Base-by-base conservation (phyloP, 53 echinoderm and acorn worm species). In the Luidia sarsii region DNA sequence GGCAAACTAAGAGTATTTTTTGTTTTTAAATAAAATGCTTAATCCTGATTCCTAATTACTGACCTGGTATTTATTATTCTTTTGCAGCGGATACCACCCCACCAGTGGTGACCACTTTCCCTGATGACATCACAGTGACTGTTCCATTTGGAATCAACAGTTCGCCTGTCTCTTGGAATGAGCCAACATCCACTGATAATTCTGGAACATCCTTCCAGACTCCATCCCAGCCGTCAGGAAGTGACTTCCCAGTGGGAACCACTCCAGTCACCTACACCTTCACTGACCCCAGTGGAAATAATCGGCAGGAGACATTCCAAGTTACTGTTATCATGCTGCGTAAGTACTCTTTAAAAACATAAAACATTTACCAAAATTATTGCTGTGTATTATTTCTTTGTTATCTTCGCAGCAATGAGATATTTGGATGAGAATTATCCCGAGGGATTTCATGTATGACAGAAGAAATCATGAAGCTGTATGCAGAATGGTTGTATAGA, bases 181-280 rank as follows among this genome's bases (percentile, higher is more conserved):
- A 43, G 18, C 89, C 89, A 4, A 88, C 89, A 4, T 69, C 68
- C 11, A 69, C 54, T 0, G 89, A 88, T 37, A 65, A 88, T 51
- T 83, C 83, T 16, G 92, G 85, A 7, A 34, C 56, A 38, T 67
- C 39, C 24, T 20, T 64, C 29, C 27, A 33, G 9, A 56, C 38
- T 37, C 39, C 65, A 21, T 29, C 68, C 35, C 4, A 18, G 24
- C n/a, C 4, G 2, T 33, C 88, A 1, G 66, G 71, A 37, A 34
- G 48, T 19, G 22, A 37, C 16, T 88, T 92, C 59, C 52, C 41
- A 10, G 73, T 39, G 1, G 93, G 85, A 6, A 18, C 50, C 4
- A 89, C 89, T 11, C 75, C 39, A 18, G 75, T 75, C 19, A 59
- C 60, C 0, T 59, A 59, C 57, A 75, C 59, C 4, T 57, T 90